Conservation (phyloP, 2,888 invertebrate genomes). For the Phyllotreta striolata region DNA sequence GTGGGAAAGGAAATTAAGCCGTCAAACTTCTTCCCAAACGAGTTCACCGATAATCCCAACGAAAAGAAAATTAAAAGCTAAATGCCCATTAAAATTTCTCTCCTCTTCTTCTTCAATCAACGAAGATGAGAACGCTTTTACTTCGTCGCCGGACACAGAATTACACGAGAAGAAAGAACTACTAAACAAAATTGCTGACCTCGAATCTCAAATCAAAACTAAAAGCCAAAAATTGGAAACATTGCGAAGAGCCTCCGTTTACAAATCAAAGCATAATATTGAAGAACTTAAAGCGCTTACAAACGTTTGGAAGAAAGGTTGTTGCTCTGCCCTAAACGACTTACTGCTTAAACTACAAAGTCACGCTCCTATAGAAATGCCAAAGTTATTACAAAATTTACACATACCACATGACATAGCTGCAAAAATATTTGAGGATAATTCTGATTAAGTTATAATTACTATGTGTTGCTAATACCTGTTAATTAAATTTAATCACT, state of each 20-base stretch:
- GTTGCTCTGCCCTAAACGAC: conserved; percentile 64
- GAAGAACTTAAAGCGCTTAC: conserved; percentile 63
- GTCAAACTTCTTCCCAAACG: neutral
- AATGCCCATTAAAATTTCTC: conserved; percentile 10
- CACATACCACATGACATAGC: conserved; percentile 36
- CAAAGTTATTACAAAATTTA: conserved; percentile 55
- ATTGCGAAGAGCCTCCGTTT: conserved; percentile 44
- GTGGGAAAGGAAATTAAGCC: no score
- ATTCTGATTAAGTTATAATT: conserved; percentile 10
- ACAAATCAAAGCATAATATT: conserved; percentile 59
- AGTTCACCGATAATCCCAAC: neutral
- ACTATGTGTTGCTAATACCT: neutral
- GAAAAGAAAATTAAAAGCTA: conserved; percentile 14
- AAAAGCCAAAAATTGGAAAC: conserved; percentile 42
- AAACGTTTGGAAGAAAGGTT: conserved; percentile 66
- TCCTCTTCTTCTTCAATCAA: neutral
- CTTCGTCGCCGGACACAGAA: conserved; percentile 41
- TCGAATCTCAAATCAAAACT: conserved; percentile 40
- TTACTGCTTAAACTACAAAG: conserved; percentile 63
- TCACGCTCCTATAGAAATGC: conserved; percentile 60
- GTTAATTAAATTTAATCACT: no score
- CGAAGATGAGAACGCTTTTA: conserved; percentile 42
- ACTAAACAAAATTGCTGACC: conserved; percentile 31
- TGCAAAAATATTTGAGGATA: conserved; percentile 28
- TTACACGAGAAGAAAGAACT: conserved; percentile 36